Base-by-base conservation (phyloP, 2,888 invertebrate genomes). In the Apomyelois bistriatella region DNA sequence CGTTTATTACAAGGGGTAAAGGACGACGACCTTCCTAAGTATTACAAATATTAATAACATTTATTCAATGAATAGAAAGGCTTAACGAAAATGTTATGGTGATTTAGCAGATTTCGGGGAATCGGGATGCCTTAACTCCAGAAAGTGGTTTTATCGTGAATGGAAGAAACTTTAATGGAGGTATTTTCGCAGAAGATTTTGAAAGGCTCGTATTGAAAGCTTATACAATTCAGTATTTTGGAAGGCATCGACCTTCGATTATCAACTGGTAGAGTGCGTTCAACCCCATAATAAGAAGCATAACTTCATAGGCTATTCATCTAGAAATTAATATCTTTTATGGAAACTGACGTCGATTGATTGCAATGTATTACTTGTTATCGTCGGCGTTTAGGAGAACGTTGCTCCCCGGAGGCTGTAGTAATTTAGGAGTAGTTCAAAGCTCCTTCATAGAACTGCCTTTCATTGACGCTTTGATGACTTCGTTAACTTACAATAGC, bases 111-210 rank as follows among this genome's bases (percentile, higher is more conserved):
- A 52, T 42, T 51, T 36, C 32, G 10, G 16, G 41, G 16, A 36
- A 51, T 36, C 15, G 36, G 36, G 22, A 43, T 32, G 50, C 32
- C 15, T 43, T 36, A 42, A 22, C 42, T 22, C 28, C 36, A 52
- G 42, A 42, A 52, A 52, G 17, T 36, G 42, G 36, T 52, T 37
- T 35, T 17, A 32, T 42, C 36, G 13, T 51, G 32, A 41, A 52
- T 12, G 28, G n/a, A 32, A 32, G 22, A 3, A 22, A n/a, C n/a
- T 35, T 41, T 35, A 51, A 50, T 41, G 40, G 50, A 41, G 41
- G 4, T 9, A 13, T 43, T 46, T 16, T 16, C 10, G 32, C n/a
- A 17, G 10, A 15, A 15, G 9, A 46, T 30, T 8, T 16, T 46
- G 46, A 46, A 46, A 46, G 46, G 15, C 46, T 35, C 7, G n/a